Conservation (phyloP, 2,888 invertebrate genomes). For the Diaperis boleti region DNA sequence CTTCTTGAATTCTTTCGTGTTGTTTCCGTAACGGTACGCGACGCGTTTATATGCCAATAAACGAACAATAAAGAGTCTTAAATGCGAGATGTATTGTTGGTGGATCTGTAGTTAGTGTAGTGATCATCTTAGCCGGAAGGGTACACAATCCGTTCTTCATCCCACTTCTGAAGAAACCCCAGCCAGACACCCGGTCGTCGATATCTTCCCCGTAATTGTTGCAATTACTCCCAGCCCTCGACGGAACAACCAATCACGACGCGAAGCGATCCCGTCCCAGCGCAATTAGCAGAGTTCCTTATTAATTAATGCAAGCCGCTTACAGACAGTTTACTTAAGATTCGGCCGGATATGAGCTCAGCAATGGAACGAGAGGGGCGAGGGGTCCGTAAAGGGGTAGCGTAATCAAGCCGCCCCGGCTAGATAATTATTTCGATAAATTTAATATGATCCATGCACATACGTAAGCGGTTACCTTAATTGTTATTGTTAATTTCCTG, state of each 20-base stretch:
- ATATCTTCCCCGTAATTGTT: constrained; percentile 49
- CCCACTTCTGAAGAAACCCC: too few species aligned
- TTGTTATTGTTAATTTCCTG: constrained; percentile 66
- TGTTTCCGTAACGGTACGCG: too few species aligned
- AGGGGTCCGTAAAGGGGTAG: constrained; percentile 46
- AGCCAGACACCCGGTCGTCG: too few species aligned
- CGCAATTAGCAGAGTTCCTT: constrained; percentile 67
- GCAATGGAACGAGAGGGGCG: constrained; percentile 43
- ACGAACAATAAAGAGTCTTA: too few species aligned
- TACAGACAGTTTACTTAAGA: constrained; percentile 66
- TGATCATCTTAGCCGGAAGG: too few species aligned
- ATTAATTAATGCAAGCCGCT: constrained; percentile 67
- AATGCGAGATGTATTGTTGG: too few species aligned
- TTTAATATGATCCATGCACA: constrained; percentile 64
- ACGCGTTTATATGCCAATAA: too few species aligned
- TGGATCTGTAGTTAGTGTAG: too few species aligned
- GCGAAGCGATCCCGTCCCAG: constrained; percentile 61
- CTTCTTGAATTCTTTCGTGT: too few species aligned
- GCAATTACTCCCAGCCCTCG: constrained; percentile 58
- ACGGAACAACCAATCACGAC: constrained; percentile 58
- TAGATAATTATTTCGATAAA: constrained; percentile 66
- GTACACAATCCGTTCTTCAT: too few species aligned
- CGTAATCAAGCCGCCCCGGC: constrained; percentile 61
- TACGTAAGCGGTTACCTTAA: constrained; percentile 63
- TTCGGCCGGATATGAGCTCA: constrained; percentile 62